phyloP scores from a whole-genome alignment of 1,140 invertebrate species.

The Trissolcus basalis region DNA sequence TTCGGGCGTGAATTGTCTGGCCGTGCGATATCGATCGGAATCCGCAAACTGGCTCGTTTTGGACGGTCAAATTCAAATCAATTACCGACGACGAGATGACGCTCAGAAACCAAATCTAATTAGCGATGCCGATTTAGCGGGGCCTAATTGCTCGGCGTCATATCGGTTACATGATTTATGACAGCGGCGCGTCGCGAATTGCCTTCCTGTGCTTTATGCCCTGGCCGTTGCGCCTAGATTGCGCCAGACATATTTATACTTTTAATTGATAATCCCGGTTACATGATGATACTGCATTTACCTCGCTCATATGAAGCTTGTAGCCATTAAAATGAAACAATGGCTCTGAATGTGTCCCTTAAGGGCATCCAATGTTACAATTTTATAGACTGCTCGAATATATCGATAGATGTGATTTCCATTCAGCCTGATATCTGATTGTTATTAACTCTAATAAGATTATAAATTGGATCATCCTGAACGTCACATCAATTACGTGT shows the following conservation, averaged over 20 bases:
- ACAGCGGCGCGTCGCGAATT: conserved; percentile 40
- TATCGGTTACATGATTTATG: conserved; percentile 55
- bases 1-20: conserved; percentile 29
- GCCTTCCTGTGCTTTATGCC: conserved; percentile 41
- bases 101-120: conserved; percentile 48
- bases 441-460: too few species aligned
- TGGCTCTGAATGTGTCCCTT: background rate
- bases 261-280: conserved; percentile 41
- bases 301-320: conserved; percentile 1
- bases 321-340: conserved; percentile 23
- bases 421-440: too few species aligned
- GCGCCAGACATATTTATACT: conserved; percentile 33
- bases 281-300: conserved; percentile 36
- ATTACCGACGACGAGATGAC: conserved; percentile 52
- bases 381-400: conserved; percentile 12
- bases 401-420: background rate
- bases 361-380: conserved; percentile 3
- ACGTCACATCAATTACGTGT: too few species aligned
- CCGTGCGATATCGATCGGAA: conserved; percentile 37
- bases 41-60: conserved; percentile 31
- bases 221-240: conserved; percentile 23
- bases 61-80: conserved; percentile 54
- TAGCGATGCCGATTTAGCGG: conserved; percentile 50
- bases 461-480: too few species aligned
- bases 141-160: conserved; percentile 50